Percentiles rank a stretch among this genome's conserved stretches.
Evolutionary conservation across 2,797 vertebrate species (phyloP).

Genomic region (Melanotaenia maccullochi): DNA sequence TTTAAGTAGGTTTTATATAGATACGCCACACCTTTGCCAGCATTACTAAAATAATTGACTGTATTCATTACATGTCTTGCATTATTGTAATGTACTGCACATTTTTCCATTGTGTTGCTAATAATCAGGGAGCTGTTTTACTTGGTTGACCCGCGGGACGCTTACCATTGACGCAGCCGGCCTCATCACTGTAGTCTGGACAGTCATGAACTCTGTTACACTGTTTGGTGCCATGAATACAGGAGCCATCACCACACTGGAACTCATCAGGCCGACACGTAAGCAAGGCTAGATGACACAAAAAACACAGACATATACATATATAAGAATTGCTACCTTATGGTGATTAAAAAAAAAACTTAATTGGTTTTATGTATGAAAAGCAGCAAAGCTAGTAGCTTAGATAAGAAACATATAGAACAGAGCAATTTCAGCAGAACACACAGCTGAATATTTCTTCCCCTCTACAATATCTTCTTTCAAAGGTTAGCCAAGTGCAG

Average conservation of each 20-base stretch:
- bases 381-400: background rate
- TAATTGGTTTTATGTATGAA: background rate
- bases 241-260: conserved; percentile 93
- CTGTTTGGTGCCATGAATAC: conserved; percentile 91
- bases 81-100: too few species aligned
- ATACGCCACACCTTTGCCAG: too few species aligned
- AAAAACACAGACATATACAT: conserved; percentile 4
- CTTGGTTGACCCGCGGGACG: background rate
- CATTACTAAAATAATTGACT: too few species aligned
- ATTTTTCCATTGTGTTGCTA: background rate
- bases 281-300: conserved; percentile 81
- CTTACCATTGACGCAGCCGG: conserved; percentile 90
- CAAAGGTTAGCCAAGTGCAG: conserved; percentile 17
- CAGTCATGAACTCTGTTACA: conserved; percentile 93
- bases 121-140: background rate
- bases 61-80: too few species aligned
- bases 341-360: background rate
- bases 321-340: background rate
- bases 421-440: background rate
- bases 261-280: conserved; percentile 94
- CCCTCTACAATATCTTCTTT: background rate
- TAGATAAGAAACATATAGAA: background rate
- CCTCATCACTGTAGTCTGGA: conserved; percentile 92
- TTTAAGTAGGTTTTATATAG: too few species aligned
- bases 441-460: conserved; percentile 2